These are phyloP conservation scores for Urocitellus parryii DNA, from an alignment of 2,113 vertebrate genomes.

Conservation along the genomic window DNA sequence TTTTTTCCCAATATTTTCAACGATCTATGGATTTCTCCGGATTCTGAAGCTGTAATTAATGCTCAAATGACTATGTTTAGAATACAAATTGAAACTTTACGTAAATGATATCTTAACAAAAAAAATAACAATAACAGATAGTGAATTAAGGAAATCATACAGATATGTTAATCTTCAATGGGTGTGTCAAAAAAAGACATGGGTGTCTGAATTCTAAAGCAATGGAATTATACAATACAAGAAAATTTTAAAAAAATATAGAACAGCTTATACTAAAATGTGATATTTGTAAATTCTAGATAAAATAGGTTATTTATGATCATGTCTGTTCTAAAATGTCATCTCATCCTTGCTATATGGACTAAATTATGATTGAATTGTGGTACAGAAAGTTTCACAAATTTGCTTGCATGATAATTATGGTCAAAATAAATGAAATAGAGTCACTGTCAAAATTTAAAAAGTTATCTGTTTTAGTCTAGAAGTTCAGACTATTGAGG, in stretches of 20 bases:
- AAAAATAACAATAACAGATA: not conserved
- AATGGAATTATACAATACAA: not conserved
- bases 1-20: conserved; percentile 21
- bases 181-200: not conserved
- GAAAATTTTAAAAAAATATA: not conserved
- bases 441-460: conserved; percentile 33
- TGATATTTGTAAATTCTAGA: not conserved
- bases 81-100: not conserved
- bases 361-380: not conserved
- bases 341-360: not conserved
- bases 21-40: not conserved
- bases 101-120: conserved; percentile 20
- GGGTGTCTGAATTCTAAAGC: not conserved
- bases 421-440: conserved; percentile 48
- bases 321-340: not conserved
- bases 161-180: conserved; percentile 21
- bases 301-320: not conserved
- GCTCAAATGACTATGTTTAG: not conserved
- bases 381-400: not conserved
- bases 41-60: conserved; percentile 23
- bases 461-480: conserved; percentile 28
- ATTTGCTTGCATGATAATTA: conserved; percentile 41
- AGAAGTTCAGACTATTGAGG: conserved; percentile 15
- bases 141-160: not conserved
- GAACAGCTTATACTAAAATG: not conserved